Base-by-base conservation (phyloP, 2,113 vertebrate species). In the Oncorhynchus keta region DNA sequence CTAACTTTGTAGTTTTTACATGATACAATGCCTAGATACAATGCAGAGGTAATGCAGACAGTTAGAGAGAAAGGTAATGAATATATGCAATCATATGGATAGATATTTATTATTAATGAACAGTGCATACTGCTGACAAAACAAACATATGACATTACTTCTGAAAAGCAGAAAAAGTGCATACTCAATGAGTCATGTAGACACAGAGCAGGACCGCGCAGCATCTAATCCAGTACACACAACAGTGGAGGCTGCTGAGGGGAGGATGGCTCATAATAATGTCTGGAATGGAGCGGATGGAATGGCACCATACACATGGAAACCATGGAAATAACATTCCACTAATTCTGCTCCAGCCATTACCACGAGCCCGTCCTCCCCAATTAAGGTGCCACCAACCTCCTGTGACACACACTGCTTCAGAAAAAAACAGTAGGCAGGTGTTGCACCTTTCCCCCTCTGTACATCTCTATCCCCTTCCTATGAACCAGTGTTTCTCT, bases 381-480 rank as follows among this genome's bases (percentile, higher is more conserved):
- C 9, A 45, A 12, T 45, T 11, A 45, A 45, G 39, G 39, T 45
- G 9, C 39, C 39, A 45, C 39, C 39, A 45, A 45, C 39, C 39
- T 45, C 39, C 39, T 45, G 39, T 45, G 39, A 45, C 9, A 45
- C 9, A 57, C 55, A 57, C 55, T 18, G 55, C 55, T 20, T 57
- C 55, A 18, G 55, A 14, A 57, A 39, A 39, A 45, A 45, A 62
- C 18, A 9, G 20, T 62, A 62, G 59, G 57, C 81, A 78, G 79
- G 72, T 87, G 82, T 78, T 84, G 76, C 84, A 77, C 78, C 75
- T 86, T 66, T 72, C 68, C 35, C 61, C 35, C 51, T 79, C 45
- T 86, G 26, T 84, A 68, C 76, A 24, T 32, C 20, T 74, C 82
- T 62, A 73, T 83, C 76, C 81, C 84, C 77, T 89, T 83, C 80